Percentiles rank a stretch among this genome's conserved stretches.
phyloP scores from a whole-genome alignment of 2,888 invertebrate genomes.

The Zaprionus lineosus region DNA sequence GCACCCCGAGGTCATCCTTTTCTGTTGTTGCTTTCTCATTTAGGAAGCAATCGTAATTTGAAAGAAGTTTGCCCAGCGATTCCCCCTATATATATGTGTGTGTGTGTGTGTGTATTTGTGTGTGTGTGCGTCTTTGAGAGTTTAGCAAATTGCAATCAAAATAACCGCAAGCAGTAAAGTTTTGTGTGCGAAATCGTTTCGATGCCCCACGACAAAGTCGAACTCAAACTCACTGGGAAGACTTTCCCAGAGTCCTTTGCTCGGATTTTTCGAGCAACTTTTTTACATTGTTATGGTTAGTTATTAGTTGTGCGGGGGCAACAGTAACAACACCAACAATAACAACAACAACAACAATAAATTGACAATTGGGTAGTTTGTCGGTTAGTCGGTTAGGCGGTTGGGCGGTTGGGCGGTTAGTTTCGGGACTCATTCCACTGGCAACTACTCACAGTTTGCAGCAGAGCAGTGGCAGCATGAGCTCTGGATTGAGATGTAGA shows the following conservation, averaged over 20 bases:
- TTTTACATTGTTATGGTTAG: conserved; percentile 55
- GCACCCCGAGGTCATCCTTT: conserved; percentile 16
- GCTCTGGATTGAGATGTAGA: too few species aligned
- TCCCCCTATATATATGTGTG: neutral
- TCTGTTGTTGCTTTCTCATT: conserved; percentile 45
- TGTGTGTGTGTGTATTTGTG: conserved; percentile 12
- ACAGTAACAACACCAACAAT: conserved; percentile 37
- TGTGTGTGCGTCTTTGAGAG: conserved; percentile 7
- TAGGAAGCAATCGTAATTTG: conserved; percentile 51
- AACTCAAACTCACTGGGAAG: conserved; percentile 16
- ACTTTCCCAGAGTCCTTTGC: conserved; percentile 7
- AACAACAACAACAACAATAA: conserved; percentile 39
- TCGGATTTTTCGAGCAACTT: conserved; percentile 33
- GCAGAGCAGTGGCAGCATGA: too few species aligned
- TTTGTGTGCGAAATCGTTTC: conserved; percentile 32
- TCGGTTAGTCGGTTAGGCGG: conserved; percentile 13
- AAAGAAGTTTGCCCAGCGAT: conserved; percentile 21
- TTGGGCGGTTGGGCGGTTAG: conserved; percentile 5
- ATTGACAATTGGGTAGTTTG: conserved; percentile 2
- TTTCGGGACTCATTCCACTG: conserved; percentile 25
- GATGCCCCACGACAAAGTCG: conserved; percentile 20
- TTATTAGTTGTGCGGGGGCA: conserved; percentile 38
- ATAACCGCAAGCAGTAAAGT: conserved; percentile 65
- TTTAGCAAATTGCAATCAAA: conserved; percentile 61
- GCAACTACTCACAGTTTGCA: conserved; percentile 62